These are phyloP conservation scores for Cynaeus angustus DNA, from an alignment of 2,888 invertebrate genomes.

Conservation along the genomic window DNA sequence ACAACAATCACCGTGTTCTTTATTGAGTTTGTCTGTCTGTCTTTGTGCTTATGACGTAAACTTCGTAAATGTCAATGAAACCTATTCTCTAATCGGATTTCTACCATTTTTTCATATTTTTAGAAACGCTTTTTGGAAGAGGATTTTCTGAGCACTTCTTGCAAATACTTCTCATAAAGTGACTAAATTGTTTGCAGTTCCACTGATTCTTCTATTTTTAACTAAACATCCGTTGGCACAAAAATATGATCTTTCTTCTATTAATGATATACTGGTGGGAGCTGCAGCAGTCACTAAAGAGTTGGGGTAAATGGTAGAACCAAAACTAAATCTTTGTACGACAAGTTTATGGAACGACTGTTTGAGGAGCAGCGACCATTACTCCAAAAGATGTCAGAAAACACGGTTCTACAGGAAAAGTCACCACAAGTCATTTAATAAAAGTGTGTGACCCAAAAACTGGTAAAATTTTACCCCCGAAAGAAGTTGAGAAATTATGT, in stretches of 20 bases:
- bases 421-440: slow-evolving; percentile 75
- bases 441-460: slow-evolving; percentile 79
- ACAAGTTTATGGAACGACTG: slow-evolving; percentile 68
- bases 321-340: slow-evolving; percentile 23
- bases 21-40: no score
- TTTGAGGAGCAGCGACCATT: slow-evolving; percentile 66
- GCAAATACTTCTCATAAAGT: slow-evolving; percentile 27
- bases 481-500: slow-evolving; percentile 84
- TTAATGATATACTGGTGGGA: slow-evolving; percentile 40
- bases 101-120: neutral
- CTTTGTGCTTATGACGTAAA: no score
- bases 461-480: slow-evolving; percentile 75
- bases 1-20: no score
- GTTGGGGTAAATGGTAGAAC: slow-evolving; percentile 27
- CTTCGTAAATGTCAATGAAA: no score
- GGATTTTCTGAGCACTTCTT: slow-evolving; percentile 39
- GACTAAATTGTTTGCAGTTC: slow-evolving; percentile 37
- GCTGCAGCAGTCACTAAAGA: slow-evolving; percentile 32
- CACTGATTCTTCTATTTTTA: slow-evolving; percentile 43
- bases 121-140: neutral
- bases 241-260: slow-evolving; percentile 42
- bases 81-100: no score
- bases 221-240: slow-evolving; percentile 35
- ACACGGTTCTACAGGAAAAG: slow-evolving; percentile 77
- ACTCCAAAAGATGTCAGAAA: slow-evolving; percentile 60